Evolutionary conservation across 2,113 vertebrate genomes (phyloP), one percentile per base, ranked within the genome.

Genomic region (Sisor rabdophorus): DNA sequence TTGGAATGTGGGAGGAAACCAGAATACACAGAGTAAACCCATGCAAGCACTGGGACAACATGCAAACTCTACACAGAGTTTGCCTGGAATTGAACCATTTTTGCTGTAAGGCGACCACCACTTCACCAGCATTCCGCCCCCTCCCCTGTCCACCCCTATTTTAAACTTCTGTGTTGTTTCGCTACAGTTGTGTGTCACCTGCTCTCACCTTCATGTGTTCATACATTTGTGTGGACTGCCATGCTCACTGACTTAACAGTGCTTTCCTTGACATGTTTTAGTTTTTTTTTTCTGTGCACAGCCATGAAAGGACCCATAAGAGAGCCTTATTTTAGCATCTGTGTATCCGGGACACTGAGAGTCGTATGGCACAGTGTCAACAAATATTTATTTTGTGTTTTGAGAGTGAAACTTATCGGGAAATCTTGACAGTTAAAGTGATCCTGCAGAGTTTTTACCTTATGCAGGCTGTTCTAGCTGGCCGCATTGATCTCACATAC

Each of bases 191-290:
- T 69, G 48, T 55, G 11, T 52, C 69, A 77, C 68, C 59, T 78
- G 59, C 75, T 70, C 20, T 52, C 0, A 9, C 64, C 30, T 63
- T 44, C 8, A 13, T 73, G 32, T 78, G n/a, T 72, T 30, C 26
- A 36, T 77, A 56, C 15, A 24, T 15, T 24, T 69, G 80, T 77
- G 75, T 81, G 63, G 75, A 75, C 59, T 64, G 75, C 30, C 82
- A 67, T 79, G 84, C 80, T 78, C 80, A 84, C 48, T 88, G 86
- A 87, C 74, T 88, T 19, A 69, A 72, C 20, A 61, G 70, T 84
- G 52, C 50, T 75, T 68, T 79, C 75, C 40, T 73, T 52, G 55
- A 78, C 81, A 85, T 74, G 67, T 15, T 52, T 63, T 19, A 69
- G 55, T 65, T 69, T 77, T 71, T 28, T 71, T 65, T 74, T 64